Evolutionary conservation across 1,140 invertebrate genomes (phyloP).

Genomic region (Drosophila pseudoobscura): DNA sequence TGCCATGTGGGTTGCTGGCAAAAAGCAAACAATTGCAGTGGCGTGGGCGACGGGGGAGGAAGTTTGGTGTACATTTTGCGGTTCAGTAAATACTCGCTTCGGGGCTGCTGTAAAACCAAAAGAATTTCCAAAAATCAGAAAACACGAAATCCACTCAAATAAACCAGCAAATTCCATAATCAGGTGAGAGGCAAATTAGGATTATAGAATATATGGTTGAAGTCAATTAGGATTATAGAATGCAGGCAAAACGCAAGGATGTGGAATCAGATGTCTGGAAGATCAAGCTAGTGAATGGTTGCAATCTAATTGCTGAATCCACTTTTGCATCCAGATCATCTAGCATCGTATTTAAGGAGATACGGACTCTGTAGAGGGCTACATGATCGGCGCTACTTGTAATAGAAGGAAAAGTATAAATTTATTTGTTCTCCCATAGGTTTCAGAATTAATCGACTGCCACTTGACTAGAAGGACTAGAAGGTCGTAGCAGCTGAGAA

Average conservation of each 20-base stretch:
- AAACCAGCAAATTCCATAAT: neutral
- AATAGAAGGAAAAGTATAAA: too few species aligned
- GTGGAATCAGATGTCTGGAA: neutral
- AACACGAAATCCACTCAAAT: neutral
- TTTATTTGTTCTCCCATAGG: too few species aligned
- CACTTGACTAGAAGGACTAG: too few species aligned
- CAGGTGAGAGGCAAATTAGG: neutral
- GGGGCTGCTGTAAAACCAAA: slow-evolving; percentile 26
- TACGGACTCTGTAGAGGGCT: too few species aligned
- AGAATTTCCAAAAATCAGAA: too few species aligned
- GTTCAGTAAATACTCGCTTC: slow-evolving; percentile 50
- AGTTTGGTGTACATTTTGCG: slow-evolving; percentile 55
- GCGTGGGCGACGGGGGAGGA: slow-evolving; percentile 3
- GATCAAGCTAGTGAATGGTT: too few species aligned
- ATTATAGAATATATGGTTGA: slow-evolving; percentile 1
- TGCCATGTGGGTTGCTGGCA: slow-evolving; percentile 65
- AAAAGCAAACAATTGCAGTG: slow-evolving; percentile 59
- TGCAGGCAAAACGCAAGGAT: neutral
- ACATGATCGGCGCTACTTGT: too few species aligned
- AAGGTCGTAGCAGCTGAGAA: too few species aligned
- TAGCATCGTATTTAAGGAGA: too few species aligned
- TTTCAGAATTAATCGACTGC: too few species aligned
- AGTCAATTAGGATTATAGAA: neutral
- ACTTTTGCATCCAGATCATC: too few species aligned
- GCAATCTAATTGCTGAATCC: too few species aligned